Evolutionary conservation across 1,140 invertebrate genomes (phyloP).

Genomic region (Ganaspis sp.): DNA sequence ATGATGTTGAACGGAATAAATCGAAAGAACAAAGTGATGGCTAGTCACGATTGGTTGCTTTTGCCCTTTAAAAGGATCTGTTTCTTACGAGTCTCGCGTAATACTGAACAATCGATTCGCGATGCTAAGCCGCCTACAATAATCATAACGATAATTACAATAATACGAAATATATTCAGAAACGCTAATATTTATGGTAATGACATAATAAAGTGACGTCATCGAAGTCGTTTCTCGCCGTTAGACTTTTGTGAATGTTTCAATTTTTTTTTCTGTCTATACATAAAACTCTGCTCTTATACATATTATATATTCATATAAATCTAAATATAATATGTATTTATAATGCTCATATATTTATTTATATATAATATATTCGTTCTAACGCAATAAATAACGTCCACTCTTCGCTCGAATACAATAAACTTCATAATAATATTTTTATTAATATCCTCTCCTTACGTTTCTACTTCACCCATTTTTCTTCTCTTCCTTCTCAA

Average conservation of each 20-base stretch:
- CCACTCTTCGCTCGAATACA: conserved; percentile 27
- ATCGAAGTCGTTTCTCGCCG: neutral
- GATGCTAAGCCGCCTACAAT: conserved; percentile 23
- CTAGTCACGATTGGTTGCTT: neutral
- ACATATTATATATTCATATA: conserved; percentile 49
- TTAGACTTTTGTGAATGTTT: conserved; percentile 31
- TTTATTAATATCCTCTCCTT: conserved; percentile 41
- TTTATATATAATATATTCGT: conserved; percentile 48
- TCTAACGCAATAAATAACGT: conserved; percentile 47
- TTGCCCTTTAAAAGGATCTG: conserved; percentile 22
- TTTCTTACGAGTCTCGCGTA: conserved; percentile 4
- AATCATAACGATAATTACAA: conserved; percentile 23
- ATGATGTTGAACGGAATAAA: neutral
- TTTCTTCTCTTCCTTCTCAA: conserved; percentile 20
- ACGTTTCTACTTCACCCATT: conserved; percentile 30
- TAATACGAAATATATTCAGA: conserved; percentile 19
- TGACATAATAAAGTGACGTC: conserved; percentile 36
- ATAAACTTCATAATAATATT: conserved; percentile 42
- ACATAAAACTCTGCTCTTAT: conserved; percentile 51
- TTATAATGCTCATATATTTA: conserved; percentile 44
- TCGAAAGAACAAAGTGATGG: conserved; percentile 16
- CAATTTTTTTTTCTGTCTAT: conserved; percentile 47
- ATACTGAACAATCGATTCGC: conserved; percentile 23
- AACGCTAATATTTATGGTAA: conserved; percentile 39
- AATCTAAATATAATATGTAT: conserved; percentile 54